Percentiles rank a stretch among this genome's conserved stretches.
Evolutionary conservation across 2,888 invertebrate genomes (phyloP).

Genomic region (Endotricha flammealis): DNA sequence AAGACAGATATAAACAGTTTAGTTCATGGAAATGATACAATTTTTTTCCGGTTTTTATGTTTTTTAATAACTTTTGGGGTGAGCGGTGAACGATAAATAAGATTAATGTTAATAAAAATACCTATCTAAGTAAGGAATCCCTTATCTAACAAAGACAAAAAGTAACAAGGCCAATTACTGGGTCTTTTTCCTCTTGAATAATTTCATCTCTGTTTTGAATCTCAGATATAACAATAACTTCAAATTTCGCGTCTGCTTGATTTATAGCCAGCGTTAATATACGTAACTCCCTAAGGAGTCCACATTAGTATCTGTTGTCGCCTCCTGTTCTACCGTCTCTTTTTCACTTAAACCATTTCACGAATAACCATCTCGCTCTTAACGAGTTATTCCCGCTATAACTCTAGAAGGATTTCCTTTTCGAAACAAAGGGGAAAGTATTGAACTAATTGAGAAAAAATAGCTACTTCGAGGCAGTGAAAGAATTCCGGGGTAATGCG

Average conservation of each 20-base stretch:
- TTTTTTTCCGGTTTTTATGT: too few relatives aligned
- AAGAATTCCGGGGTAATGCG: neutral
- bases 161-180: neutral
- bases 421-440: conserved; percentile 2
- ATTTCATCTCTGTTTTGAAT: neutral
- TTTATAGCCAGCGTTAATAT: conserved; percentile 5
- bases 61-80: too few relatives aligned
- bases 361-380: conserved; percentile 5
- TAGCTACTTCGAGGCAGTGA: neutral
- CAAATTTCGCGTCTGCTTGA: conserved; percentile 1
- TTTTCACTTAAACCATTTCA: neutral
- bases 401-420: conserved; percentile 8
- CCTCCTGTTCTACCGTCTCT: conserved; percentile 1
- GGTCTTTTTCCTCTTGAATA: neutral
- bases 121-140: too few relatives aligned
- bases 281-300: neutral
- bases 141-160: too few relatives aligned
- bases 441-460: conserved; percentile 11
- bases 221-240: neutral
- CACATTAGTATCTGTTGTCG: conserved; percentile 9
- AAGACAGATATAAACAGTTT: too few relatives aligned
- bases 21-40: too few relatives aligned
- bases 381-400: conserved; percentile 4
- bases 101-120: too few relatives aligned
- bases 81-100: too few relatives aligned